Base-by-base conservation (phyloP, 1,140 invertebrate species). In the Steinernema feltiae region DNA sequence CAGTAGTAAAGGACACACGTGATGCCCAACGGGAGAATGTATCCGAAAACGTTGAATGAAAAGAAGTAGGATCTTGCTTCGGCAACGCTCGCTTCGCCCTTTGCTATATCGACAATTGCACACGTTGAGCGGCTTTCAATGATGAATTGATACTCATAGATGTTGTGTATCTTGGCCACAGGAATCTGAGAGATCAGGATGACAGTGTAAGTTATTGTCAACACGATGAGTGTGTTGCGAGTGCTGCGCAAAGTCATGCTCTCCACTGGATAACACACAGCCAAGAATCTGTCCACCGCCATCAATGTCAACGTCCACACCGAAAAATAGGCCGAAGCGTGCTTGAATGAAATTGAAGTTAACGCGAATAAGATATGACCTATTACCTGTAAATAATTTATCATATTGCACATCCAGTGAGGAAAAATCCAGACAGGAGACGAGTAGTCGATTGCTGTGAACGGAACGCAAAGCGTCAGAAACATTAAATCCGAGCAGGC, bases 251-350 rank as follows among this genome's bases (percentile, higher is more conserved):
- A 90, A 0, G 92, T 92, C 90, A 94, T 95, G 70, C 93, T 94
- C 0, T 91, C 90, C 73, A 97, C 93, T 0, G 95, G 94, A 87
- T 95, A 93, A 0, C 96, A 94, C 12, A 98, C 94, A 27, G 95
- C 95, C 82, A 98, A 89, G 87, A 94, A 97, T 78, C 95, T 90
- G 87, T 97, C 95, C 29, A 96, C 87, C 21, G 94, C 95, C 94
- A 98, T 97, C 53, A 97, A 89, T 0, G 97, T 94, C 29, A 97
- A 88, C 0, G 94, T 97, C 87, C 95, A 97, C 15, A 97, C 94
- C 78, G 93, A 94, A 2, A 93, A 93, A 82, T 94, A 95, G 0
- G 94, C 94, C 15, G 93, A 95, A 0, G 96, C 93, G 79, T 88
- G 87, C 84, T 84, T 69, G 69, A 85, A 76, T 24, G 30, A 73